A percentile compares a stretch with the other conserved stretches of the same genome.
Conservation (phyloP, 2,888 invertebrate genomes). For the Hermodice carunculata region DNA sequence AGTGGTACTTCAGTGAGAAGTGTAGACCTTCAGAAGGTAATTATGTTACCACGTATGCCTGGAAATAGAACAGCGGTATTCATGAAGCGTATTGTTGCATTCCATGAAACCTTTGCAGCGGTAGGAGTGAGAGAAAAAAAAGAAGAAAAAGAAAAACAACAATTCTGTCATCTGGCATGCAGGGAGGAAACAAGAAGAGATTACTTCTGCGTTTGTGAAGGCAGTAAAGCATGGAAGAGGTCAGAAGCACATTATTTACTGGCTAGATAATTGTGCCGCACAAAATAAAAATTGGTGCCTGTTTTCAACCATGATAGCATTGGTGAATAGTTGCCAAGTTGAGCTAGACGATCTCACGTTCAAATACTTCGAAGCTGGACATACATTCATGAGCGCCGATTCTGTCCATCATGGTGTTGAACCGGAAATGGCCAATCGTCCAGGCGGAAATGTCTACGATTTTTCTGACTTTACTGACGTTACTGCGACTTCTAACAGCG, state of each 20-base stretch:
- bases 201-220: slow-evolving; percentile 20
- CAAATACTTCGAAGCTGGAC: slow-evolving; percentile 27
- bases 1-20: slow-evolving; percentile 12
- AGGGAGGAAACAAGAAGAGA: slow-evolving; percentile 25
- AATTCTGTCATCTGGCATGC: slow-evolving; percentile 27
- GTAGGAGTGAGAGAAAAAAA: too few relatives aligned
- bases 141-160: slow-evolving; percentile 14
- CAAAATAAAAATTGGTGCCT: slow-evolving; percentile 35
- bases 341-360: slow-evolving; percentile 16
- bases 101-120: slow-evolving; percentile 23
- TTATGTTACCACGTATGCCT: slow-evolving; percentile 29
- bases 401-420: slow-evolving; percentile 27
- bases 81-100: slow-evolving; percentile 18
- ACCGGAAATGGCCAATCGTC: slow-evolving; percentile 22
- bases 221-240: slow-evolving; percentile 15
- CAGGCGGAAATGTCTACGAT: too few relatives aligned
- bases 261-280: slow-evolving; percentile 35
- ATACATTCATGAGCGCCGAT: slow-evolving; percentile 33
- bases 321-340: slow-evolving; percentile 6
- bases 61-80: slow-evolving; percentile 23
- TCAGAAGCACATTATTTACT: slow-evolving; percentile 20
- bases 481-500: too few relatives aligned
- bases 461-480: too few relatives aligned
- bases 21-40: slow-evolving; percentile 35
- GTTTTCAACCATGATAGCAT: slow-evolving; percentile 9